phyloP scores from a whole-genome alignment of 2,113 vertebrate species.

The Dicentrarchus labrax region DNA sequence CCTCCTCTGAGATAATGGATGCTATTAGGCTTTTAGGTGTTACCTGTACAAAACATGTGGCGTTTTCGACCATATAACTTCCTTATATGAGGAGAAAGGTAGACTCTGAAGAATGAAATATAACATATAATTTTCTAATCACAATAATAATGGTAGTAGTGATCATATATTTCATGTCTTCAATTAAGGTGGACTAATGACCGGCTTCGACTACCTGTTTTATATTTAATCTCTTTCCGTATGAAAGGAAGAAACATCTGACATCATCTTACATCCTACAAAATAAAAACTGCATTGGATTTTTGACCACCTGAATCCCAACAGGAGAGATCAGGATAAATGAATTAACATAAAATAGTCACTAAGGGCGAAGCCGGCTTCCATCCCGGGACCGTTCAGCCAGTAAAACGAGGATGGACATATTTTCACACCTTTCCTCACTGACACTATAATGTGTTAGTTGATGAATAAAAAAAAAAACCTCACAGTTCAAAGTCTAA shows the following conservation, averaged over 20 bases:
- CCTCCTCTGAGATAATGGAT: conserved; percentile 56
- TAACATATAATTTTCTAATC: neutral
- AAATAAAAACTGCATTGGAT: conserved; percentile 5
- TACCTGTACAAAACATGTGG: neutral
- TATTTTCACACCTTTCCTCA: conserved; percentile 32
- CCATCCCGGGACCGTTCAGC: neutral
- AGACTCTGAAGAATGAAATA: neutral
- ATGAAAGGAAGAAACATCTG: neutral
- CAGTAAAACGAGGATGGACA: neutral
- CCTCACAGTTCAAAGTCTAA: neutral
- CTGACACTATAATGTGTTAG: neutral
- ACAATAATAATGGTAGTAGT: neutral
- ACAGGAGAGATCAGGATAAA: neutral
- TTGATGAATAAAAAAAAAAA: neutral
- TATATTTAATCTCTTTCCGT: neutral
- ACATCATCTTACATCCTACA: conserved; percentile 1
- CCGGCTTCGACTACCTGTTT: neutral
- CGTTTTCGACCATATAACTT: neutral
- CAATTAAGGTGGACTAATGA: conserved; percentile 1
- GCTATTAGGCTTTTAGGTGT: conserved; percentile 41
- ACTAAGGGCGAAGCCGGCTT: neutral
- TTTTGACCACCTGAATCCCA: neutral
- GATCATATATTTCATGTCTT: neutral
- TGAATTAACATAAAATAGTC: neutral
- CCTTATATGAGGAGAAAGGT: neutral